These are phyloP conservation scores for Micromys minutus DNA, from an alignment of 2,113 vertebrate species.

Conservation along the genomic window DNA sequence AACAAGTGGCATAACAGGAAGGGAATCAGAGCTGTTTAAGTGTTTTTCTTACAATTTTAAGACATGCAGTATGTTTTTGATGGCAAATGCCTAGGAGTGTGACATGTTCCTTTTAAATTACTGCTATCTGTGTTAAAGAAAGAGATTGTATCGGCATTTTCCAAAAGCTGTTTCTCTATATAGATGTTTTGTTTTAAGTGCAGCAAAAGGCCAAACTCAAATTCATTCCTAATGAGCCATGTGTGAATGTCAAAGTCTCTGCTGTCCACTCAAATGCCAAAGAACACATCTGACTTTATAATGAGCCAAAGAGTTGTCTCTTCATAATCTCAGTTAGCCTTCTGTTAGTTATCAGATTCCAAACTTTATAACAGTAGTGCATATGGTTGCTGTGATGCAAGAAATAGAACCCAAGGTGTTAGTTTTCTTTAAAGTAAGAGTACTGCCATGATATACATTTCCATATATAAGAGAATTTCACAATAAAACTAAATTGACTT, in stretches of 20 bases:
- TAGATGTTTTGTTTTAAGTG: conserved; percentile 80
- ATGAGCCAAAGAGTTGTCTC: conserved; percentile 86
- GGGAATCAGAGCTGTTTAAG: conserved; percentile 43
- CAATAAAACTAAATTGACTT: conserved; percentile 75
- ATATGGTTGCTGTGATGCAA: conserved; percentile 76
- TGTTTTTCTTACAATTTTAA: conserved; percentile 59
- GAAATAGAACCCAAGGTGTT: conserved; percentile 81
- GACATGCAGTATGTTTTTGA: conserved; percentile 47
- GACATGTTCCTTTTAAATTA: conserved; percentile 75
- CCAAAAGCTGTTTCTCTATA: conserved; percentile 61
- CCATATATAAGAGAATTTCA: conserved; percentile 66
- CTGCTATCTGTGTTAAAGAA: conserved; percentile 66
- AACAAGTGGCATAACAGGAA: conserved; percentile 56
- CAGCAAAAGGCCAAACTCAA: conserved; percentile 81
- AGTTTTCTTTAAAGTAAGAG: conserved; percentile 71
- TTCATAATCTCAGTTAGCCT: conserved; percentile 84
- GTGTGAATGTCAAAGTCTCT: conserved; percentile 84
- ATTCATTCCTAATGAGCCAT: conserved; percentile 85
- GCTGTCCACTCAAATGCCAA: conserved; percentile 86
- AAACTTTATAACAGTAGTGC: conserved; percentile 79
- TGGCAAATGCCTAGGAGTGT: conserved; percentile 59
- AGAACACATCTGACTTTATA: conserved; percentile 85
- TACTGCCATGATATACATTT: conserved; percentile 75
- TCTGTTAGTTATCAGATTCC: conserved; percentile 85
- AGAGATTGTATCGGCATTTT: conserved; percentile 73